Evolutionary conservation across 2,113 vertebrate species (phyloP).

Genomic region (Neomonachus schauinslandi): DNA sequence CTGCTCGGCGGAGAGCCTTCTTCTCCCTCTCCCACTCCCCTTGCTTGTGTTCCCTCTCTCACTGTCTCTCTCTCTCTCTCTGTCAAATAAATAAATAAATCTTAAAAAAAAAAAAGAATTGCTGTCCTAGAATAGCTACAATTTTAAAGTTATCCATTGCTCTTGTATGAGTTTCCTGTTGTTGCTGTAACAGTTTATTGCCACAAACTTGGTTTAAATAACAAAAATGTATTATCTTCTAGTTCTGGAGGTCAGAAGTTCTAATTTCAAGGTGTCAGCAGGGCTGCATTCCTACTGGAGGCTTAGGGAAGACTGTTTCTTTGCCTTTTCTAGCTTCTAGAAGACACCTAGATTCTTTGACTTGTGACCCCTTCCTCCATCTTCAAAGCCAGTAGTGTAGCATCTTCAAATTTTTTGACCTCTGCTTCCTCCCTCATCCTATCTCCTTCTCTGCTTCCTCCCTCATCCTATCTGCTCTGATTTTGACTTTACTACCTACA

Average conservation of each 20-base stretch:
- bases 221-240: background rate
- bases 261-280: background rate
- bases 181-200: background rate
- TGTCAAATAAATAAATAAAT: too few relatives aligned
- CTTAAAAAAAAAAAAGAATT: background rate
- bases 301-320: background rate
- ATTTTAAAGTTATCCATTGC: background rate
- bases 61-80: too few relatives aligned
- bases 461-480: background rate
- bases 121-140: background rate
- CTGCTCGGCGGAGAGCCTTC: too few relatives aligned
- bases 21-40: too few relatives aligned
- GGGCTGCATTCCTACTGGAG: background rate
- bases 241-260: background rate
- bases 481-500: background rate
- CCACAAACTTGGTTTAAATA: background rate
- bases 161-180: background rate
- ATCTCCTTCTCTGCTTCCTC: background rate
- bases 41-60: too few relatives aligned
- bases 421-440: background rate
- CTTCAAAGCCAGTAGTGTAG: background rate
- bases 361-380: background rate
- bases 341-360: background rate
- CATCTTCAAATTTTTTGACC: background rate
- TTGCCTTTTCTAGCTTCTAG: background rate